phyloP scores from a whole-genome alignment of 2,113 vertebrate species.

The Ceratotherium simum region DNA sequence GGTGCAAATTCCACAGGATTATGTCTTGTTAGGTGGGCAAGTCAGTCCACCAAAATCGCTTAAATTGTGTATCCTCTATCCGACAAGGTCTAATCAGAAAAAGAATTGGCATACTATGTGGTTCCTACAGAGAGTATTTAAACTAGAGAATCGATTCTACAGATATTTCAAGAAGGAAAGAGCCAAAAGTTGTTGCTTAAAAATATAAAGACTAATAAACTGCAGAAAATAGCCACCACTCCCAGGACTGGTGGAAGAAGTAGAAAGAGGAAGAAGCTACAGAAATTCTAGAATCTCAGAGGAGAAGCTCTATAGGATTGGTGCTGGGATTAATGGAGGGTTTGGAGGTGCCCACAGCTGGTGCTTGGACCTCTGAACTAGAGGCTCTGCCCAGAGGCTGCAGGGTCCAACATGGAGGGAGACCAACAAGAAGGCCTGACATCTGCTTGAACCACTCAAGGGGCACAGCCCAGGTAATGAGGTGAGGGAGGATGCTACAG shows the following conservation, averaged over 20 bases:
- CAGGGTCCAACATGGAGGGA: neutral
- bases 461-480: neutral
- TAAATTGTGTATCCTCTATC: neutral
- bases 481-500: neutral
- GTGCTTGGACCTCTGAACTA: neutral
- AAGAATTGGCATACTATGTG: no score
- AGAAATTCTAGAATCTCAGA: neutral
- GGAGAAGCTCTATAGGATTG: neutral
- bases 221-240: neutral
- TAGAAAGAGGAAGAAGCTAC: neutral
- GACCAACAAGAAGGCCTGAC: neutral
- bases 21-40: neutral
- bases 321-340: neutral
- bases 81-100: neutral
- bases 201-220: neutral
- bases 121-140: no score
- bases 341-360: neutral
- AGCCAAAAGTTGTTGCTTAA: neutral
- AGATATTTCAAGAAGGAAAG: neutral
- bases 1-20: neutral
- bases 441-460: neutral
- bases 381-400: neutral
- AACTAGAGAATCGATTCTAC: neutral
- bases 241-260: neutral
- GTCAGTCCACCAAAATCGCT: neutral